Evolutionary conservation across 2,113 vertebrate genomes (phyloP).

Genomic region (Phylloscopus whistleri): DNA sequence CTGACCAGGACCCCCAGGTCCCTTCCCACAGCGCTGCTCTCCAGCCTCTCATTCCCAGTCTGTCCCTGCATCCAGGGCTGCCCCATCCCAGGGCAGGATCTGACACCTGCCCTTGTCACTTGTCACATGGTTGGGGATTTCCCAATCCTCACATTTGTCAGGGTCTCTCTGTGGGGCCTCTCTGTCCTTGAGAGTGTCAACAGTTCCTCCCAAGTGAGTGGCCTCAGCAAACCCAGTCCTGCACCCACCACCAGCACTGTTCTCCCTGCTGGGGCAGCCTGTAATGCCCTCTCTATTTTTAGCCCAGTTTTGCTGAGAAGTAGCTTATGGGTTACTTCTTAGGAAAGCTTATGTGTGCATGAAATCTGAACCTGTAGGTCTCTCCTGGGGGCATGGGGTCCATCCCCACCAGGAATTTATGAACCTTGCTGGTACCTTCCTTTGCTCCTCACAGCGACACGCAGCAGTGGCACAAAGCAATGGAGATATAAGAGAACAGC

Average conservation of each 20-base stretch:
- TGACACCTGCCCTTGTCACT: too few relatives aligned
- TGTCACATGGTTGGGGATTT: too few relatives aligned
- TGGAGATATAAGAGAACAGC: neutral
- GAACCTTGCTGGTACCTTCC: neutral
- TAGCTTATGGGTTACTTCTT: constrained; percentile 1
- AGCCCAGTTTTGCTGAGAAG: constrained; percentile 19
- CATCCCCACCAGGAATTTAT: neutral
- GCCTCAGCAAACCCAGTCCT: neutral
- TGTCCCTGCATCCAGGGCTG: too few relatives aligned
- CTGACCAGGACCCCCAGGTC: too few relatives aligned
- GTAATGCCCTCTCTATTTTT: neutral
- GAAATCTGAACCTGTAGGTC: neutral
- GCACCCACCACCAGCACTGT: neutral
- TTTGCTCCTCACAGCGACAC: neutral
- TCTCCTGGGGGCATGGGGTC: neutral
- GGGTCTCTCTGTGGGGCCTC: neutral
- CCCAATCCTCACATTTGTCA: neutral
- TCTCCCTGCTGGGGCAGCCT: neutral
- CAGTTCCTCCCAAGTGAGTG: neutral
- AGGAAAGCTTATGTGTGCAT: neutral
- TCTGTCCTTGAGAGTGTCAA: neutral
- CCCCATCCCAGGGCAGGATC: too few relatives aligned
- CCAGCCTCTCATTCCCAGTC: too few relatives aligned
- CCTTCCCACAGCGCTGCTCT: too few relatives aligned
- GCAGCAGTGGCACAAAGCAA: rapidly evolving